A percentile compares a stretch with the other conserved stretches of the same genome.
Evolutionary conservation across 2,113 vertebrate species (phyloP).

Genomic region (Sardina pilchardus): DNA sequence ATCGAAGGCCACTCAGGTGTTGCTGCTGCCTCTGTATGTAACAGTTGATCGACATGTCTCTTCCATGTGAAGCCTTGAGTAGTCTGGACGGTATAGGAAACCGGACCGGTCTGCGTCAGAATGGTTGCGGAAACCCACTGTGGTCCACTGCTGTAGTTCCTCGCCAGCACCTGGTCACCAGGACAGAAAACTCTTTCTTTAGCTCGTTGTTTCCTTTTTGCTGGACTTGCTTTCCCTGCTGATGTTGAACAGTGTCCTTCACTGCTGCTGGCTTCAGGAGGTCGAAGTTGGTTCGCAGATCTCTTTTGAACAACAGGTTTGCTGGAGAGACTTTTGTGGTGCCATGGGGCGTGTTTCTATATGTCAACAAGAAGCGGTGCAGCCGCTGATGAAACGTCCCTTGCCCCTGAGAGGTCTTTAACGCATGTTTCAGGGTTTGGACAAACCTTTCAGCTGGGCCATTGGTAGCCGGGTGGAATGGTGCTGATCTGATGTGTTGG

Average conservation of each 20-base stretch:
- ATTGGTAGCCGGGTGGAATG: slow-evolving; percentile 10
- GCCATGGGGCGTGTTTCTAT: slow-evolving; percentile 25
- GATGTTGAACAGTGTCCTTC: not conserved
- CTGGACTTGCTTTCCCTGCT: slow-evolving; percentile 18
- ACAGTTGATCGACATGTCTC: slow-evolving; percentile 33
- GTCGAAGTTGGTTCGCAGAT: slow-evolving; percentile 22
- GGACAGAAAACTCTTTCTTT: not conserved
- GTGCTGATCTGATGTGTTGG: slow-evolving; percentile 37
- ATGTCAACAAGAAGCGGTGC: slow-evolving; percentile 26
- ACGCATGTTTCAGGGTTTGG: slow-evolving; percentile 37
- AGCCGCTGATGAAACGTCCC: slow-evolving; percentile 4
- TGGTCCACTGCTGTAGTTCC: slow-evolving; percentile 3
- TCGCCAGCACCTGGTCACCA: slow-evolving; percentile 30
- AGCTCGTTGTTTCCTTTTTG: not conserved
- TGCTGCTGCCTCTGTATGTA: not conserved
- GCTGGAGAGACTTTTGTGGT: slow-evolving; percentile 34
- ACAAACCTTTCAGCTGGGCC: slow-evolving; percentile 26
- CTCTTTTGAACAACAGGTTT: slow-evolving; percentile 18
- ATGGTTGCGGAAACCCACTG: slow-evolving; percentile 32
- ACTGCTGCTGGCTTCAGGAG: slow-evolving; percentile 24
- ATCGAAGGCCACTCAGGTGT: no score
- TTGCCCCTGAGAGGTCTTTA: not conserved
- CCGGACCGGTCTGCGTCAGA: slow-evolving; percentile 32
- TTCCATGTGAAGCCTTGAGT: slow-evolving; percentile 31
- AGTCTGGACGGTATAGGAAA: slow-evolving; percentile 34